Evolutionary conservation across 2,113 vertebrate species (phyloP).

Genomic region (Deroptyus accipitrinus): DNA sequence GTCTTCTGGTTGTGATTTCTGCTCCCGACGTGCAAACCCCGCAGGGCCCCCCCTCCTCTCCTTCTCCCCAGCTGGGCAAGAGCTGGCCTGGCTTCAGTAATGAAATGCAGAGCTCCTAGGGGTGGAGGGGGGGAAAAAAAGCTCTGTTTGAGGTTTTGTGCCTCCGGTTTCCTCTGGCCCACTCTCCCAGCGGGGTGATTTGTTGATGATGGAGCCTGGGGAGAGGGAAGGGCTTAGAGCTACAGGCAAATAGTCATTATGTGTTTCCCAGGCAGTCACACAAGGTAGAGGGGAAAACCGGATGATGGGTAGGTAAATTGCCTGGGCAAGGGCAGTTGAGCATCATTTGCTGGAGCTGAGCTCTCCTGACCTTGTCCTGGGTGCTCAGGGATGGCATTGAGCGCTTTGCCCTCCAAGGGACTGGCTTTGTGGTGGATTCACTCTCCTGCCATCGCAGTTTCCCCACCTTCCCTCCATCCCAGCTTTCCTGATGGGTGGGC

Average conservation of each 20-base stretch:
- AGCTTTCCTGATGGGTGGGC: accelerated
- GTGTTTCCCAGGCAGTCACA: neutral
- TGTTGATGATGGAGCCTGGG: constrained; percentile 11
- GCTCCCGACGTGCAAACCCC: neutral
- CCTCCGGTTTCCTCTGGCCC: constrained; percentile 44
- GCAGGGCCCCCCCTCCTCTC: neutral
- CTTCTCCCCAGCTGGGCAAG: neutral
- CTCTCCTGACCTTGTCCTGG: neutral
- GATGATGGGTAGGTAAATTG: neutral
- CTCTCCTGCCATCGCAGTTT: neutral
- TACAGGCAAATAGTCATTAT: neutral
- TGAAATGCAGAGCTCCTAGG: constrained; percentile 68
- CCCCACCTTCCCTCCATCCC: neutral
- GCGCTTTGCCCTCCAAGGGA: neutral
- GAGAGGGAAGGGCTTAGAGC: constrained; percentile 1
- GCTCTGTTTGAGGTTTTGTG: constrained; percentile 44
- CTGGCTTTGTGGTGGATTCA: neutral
- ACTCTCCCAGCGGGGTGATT: constrained; percentile 46
- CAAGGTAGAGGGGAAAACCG: neutral
- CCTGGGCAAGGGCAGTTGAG: neutral
- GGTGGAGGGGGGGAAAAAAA: neutral
- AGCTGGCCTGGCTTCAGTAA: constrained; percentile 24
- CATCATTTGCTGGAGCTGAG: neutral
- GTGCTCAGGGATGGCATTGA: neutral
- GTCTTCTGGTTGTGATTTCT: constrained; percentile 46